Percentiles rank a stretch among this genome's conserved stretches.
These are phyloP conservation scores for Osedax frankpressi DNA, from an alignment of 2,888 invertebrate species.

Conservation along the genomic window DNA sequence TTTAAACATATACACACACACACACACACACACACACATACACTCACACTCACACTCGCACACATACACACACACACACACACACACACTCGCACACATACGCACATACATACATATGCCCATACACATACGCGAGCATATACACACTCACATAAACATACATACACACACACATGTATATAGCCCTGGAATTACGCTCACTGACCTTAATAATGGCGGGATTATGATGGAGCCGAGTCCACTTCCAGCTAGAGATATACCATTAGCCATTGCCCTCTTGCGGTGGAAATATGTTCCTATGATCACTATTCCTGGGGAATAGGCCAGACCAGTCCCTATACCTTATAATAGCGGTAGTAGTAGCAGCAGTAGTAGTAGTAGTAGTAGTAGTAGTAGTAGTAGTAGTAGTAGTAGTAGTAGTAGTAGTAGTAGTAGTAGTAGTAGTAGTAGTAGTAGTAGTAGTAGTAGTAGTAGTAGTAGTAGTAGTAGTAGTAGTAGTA, in stretches of 20 bases:
- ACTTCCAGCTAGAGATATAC: constrained; percentile 30
- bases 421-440: neutral
- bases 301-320: constrained; percentile 31
- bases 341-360: constrained; percentile 24
- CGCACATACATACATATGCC: too few species aligned
- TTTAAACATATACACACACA: too few species aligned
- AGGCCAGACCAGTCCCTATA: constrained; percentile 30
- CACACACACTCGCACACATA: too few species aligned
- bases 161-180: neutral
- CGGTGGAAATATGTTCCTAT: constrained; percentile 31
- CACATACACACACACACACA: too few species aligned
- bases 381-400: neutral
- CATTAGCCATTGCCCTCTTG: constrained; percentile 31
- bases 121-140: neutral
- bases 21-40: too few species aligned
- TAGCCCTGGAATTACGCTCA: constrained; percentile 17
- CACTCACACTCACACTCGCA: too few species aligned
- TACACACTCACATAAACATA: neutral
- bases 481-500: neutral
- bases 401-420: neutral
- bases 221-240: constrained; percentile 30
- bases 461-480: neutral
- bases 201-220: constrained; percentile 25
- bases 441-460: neutral
- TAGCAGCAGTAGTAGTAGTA: neutral